Evolutionary conservation across 1,140 invertebrate species (phyloP).

Genomic region (Cephus cinctus): DNA sequence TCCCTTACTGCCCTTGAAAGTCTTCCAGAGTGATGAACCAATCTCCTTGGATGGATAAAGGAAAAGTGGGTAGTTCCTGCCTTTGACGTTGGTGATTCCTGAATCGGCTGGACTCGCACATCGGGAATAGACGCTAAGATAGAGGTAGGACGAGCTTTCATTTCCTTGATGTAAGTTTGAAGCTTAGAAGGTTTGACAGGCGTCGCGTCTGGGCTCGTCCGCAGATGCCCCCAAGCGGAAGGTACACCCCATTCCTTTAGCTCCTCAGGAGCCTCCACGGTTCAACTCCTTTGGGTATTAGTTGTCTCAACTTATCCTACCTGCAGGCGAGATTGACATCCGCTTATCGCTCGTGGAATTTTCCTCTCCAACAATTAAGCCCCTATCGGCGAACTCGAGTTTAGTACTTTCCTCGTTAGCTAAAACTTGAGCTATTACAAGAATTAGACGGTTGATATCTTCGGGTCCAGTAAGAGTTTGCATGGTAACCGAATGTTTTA

Average conservation of each 20-base stretch:
- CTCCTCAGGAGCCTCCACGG: conserved; percentile 4
- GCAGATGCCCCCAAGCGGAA: conserved; percentile 29
- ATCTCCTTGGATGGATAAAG: too few relatives aligned
- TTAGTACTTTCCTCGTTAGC: conserved; percentile 40
- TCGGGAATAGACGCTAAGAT: conserved; percentile 6
- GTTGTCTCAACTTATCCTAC: conserved; percentile 31
- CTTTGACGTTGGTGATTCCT: too few relatives aligned
- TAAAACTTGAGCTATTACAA: conserved; percentile 29
- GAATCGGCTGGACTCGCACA: too few relatives aligned
- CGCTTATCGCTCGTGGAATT: conserved; percentile 39
- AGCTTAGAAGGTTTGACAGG: conserved; percentile 39
- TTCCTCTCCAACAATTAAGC: conserved; percentile 42
- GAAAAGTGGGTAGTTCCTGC: too few relatives aligned
- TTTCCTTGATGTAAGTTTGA: conserved; percentile 50
- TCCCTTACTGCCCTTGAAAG: too few relatives aligned
- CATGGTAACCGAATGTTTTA: too few relatives aligned
- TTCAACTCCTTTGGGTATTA: conserved; percentile 17
- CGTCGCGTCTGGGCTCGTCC: conserved; percentile 32
- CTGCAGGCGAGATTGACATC: conserved; percentile 31
- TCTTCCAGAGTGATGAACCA: too few relatives aligned
- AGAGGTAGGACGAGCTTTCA: conserved; percentile 30
- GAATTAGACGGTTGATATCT: conserved; percentile 5
- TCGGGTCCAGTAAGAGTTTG: too few relatives aligned
- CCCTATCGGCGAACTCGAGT: conserved; percentile 30
- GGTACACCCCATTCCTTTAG: conserved; percentile 14